Conservation (phyloP, 2,888 invertebrate genomes). For the Drosophila silvestris region DNA sequence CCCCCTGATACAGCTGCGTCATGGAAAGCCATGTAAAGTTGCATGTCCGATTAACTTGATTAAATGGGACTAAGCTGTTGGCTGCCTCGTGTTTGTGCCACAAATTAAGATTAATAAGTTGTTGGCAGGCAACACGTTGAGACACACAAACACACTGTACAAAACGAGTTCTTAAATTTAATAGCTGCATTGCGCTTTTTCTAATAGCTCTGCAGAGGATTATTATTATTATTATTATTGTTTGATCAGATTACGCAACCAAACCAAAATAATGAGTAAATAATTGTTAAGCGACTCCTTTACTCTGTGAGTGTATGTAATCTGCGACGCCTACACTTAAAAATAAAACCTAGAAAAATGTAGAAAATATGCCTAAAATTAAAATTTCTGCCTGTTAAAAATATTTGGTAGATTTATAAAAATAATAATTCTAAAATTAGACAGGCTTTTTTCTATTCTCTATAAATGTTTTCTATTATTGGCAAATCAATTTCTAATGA, state of each 20-base stretch:
- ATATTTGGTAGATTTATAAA: background rate
- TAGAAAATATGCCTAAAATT: background rate
- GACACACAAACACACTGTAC: background rate
- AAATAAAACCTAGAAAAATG: background rate
- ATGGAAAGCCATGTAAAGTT: constrained; percentile 20
- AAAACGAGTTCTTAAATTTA: background rate
- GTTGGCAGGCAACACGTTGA: constrained; percentile 36
- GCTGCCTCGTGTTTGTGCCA: constrained; percentile 26
- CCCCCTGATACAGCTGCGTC: background rate
- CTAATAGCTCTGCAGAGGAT: background rate
- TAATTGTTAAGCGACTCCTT: background rate
- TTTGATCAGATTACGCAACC: background rate
- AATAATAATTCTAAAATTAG: background rate
- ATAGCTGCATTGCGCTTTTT: background rate
- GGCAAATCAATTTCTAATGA: background rate
- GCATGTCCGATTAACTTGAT: constrained; percentile 66
- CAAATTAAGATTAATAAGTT: constrained; percentile 50
- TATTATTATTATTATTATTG: background rate
- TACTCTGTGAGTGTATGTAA: background rate
- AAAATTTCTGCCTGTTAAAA: background rate
- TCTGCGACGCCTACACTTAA: background rate
- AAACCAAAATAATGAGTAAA: background rate
- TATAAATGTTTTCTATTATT: background rate
- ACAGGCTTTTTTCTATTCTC: background rate
- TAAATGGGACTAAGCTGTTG: constrained; percentile 59